These are phyloP conservation scores for Ctenopoma multispine DNA, from an alignment of 2,797 vertebrate genomes.

Conservation along the genomic window DNA sequence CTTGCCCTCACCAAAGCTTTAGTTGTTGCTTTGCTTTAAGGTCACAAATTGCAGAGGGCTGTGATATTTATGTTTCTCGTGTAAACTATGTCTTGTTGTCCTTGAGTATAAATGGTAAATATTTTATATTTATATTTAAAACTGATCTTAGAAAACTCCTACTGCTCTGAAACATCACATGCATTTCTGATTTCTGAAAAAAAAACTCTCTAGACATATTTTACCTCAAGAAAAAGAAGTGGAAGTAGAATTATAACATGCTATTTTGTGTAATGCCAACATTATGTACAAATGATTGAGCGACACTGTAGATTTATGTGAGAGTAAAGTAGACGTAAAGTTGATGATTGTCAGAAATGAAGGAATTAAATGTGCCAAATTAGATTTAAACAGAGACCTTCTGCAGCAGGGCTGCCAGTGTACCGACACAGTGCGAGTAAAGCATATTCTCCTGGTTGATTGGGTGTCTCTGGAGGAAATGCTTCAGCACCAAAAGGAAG, in stretches of 20 bases:
- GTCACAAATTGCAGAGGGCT: neutral
- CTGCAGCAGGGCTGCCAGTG: conserved; percentile 92
- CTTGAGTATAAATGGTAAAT: neutral
- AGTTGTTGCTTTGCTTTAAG: conserved; percentile 11
- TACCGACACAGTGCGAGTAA: conserved; percentile 89
- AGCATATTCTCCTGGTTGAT: conserved; percentile 96
- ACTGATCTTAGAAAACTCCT: too few relatives aligned
- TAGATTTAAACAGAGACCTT: conserved; percentile 83
- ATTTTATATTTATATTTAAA: neutral
- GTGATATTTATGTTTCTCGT: neutral
- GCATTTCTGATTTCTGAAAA: too few relatives aligned
- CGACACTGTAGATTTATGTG: too few relatives aligned
- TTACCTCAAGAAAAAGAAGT: conserved; percentile 1
- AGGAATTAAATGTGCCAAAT: too few relatives aligned
- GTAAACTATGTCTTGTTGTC: neutral
- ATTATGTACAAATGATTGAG: too few relatives aligned
- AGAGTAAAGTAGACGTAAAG: neutral
- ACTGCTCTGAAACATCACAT: too few relatives aligned
- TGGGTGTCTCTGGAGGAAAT: conserved; percentile 94
- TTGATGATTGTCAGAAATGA: neutral
- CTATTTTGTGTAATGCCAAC: neutral
- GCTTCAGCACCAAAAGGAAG: conserved; percentile 94
- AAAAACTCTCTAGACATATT: too few relatives aligned
- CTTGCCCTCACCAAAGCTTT: neutral
- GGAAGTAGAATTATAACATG: neutral